Percentiles rank a stretch among this genome's conserved stretches.
Evolutionary conservation across 2,113 vertebrate genomes (phyloP).

Genomic region (Xerus inauris): DNA sequence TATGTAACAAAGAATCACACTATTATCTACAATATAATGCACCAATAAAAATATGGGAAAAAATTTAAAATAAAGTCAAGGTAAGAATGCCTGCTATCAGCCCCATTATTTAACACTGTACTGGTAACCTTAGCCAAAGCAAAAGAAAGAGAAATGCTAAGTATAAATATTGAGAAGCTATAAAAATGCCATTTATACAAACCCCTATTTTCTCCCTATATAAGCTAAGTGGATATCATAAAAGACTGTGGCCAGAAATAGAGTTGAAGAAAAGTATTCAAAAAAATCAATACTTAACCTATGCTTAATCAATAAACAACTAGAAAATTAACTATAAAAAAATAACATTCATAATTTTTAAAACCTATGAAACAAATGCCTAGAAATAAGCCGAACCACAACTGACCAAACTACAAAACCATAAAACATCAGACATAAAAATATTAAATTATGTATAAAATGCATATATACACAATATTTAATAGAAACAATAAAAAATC

Average conservation of each 20-base stretch:
- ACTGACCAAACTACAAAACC: background rate
- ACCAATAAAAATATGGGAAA: too few species aligned
- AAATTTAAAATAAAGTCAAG: background rate
- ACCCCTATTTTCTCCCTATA: background rate
- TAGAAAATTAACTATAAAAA: conserved; percentile 13
- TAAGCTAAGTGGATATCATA: background rate
- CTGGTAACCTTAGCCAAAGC: background rate
- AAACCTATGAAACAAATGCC: background rate
- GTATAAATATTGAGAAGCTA: background rate
- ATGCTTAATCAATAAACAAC: background rate
- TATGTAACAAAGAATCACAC: too few species aligned
- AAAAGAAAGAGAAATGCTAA: background rate
- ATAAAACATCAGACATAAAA: conserved; percentile 10
- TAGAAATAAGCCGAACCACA: conserved; percentile 28
- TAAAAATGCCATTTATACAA: background rate
- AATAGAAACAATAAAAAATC: background rate
- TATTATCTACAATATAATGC: too few species aligned
- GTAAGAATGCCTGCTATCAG: background rate
- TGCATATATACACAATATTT: background rate
- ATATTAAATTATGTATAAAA: background rate
- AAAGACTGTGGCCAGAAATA: background rate
- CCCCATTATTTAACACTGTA: background rate
- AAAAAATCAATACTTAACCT: conserved; percentile 28
- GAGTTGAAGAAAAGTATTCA: background rate
- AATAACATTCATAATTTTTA: background rate